Evolutionary conservation across 1,140 invertebrate species (phyloP), one percentile per base, ranked within the genome.

Genomic region (Eupeodes corollae): DNA sequence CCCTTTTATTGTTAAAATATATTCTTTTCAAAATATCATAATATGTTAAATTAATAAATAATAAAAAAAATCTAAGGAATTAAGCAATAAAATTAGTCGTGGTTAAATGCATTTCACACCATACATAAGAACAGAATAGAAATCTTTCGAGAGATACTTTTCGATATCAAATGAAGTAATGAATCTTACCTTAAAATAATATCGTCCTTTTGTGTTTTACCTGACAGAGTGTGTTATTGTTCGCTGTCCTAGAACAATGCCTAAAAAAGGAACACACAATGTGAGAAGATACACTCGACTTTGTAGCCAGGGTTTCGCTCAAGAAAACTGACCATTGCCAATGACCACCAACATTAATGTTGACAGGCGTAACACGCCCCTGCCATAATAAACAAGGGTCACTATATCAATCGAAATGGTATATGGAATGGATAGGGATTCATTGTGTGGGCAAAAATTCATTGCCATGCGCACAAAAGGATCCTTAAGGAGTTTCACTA

Each of bases 301-400:
- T 26, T 3, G 8, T 8, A 5, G 3, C 8, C 3, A 26, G 21
- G 8, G 21, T 8, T 26, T 10, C n/a, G n/a, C n/a, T n/a, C n/a
- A n/a, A n/a, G 21, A 42, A 13, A 42, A 6, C 40, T 16, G 35
- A 37, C 40, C 18, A 26, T 26, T 5, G 19, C 40, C 3, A 37
- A 16, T 42, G 40, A 42, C 40, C 40, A 42, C 40, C 40, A 42
- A 21, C 40, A 21, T 21, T 21, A 42, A 42, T 42, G 40, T 42
- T 42, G 40, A 42, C 40, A 42, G 19, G 40, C 40, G 19, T 42
- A 14, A 42, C 40, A 42, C 40, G 40, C 40, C 40, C 40, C 40
- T 42, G 40, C 40, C 40, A 42, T 21, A 42, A 42, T 42, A 42
- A 42, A 42, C 40, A 42, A 42, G 40, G 40, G 40, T 18, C 40